Evolutionary conservation across 2,113 vertebrate genomes (phyloP).

Genomic region (Piprites chloris): DNA sequence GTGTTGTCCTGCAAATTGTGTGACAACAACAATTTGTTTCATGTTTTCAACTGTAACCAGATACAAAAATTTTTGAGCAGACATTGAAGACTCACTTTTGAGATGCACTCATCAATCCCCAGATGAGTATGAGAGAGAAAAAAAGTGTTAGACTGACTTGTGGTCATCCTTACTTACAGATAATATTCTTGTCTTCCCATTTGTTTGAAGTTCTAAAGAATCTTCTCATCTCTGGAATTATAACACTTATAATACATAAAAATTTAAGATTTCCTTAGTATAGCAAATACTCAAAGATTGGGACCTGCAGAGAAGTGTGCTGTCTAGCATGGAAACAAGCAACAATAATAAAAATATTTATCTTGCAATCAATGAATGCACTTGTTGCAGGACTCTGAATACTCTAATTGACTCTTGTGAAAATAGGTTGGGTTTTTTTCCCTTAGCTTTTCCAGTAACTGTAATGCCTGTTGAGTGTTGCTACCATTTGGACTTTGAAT

Average conservation of each 20-base stretch:
- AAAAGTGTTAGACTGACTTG: not conserved
- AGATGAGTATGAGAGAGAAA: not conserved
- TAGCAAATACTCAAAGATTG: not conserved
- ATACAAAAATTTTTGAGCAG: not conserved
- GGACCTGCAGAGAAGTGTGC: not conserved
- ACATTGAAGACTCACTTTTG: not conserved
- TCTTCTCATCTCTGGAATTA: not conserved
- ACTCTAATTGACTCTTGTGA: not conserved
- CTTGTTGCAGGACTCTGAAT: not conserved
- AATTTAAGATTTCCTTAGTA: not conserved
- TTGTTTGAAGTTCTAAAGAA: not conserved
- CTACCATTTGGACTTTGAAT: not conserved
- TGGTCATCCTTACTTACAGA: not conserved
- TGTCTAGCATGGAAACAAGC: not conserved
- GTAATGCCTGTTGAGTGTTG: not conserved
- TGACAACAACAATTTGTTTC: not conserved
- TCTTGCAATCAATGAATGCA: not conserved
- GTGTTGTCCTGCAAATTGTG: not conserved
- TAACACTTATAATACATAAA: not conserved
- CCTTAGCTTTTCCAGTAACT: not conserved
- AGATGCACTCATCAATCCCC: not conserved
- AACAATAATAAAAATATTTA: not conserved
- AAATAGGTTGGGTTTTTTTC: not conserved
- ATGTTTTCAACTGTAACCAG: not conserved
- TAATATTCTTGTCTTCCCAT: not conserved